These are phyloP conservation scores for Sesamia nonagrioides DNA, from an alignment of 1,140 invertebrate genomes.

Conservation along the genomic window DNA sequence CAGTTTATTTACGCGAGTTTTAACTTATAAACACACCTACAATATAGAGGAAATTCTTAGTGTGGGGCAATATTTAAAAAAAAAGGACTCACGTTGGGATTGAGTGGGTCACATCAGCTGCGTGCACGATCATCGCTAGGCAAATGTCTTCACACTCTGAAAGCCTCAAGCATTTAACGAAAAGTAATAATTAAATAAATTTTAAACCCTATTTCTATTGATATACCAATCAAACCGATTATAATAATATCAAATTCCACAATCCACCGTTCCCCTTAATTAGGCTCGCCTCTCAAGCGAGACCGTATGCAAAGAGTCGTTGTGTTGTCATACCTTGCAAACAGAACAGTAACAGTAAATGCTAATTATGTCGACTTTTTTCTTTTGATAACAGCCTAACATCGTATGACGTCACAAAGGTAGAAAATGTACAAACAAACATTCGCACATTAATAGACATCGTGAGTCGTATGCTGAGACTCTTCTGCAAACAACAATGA, in stretches of 20 bases:
- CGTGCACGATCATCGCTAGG: no score
- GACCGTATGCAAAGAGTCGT: constrained; percentile 14
- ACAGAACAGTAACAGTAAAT: constrained; percentile 12
- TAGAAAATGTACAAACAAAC: constrained; percentile 20
- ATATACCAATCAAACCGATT: no score
- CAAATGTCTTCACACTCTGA: no score
- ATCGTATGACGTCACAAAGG: constrained; percentile 18
- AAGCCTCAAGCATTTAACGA: no score
- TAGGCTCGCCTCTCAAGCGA: constrained; percentile 9
- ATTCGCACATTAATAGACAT: constrained; percentile 32
- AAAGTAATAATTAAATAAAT: no score
- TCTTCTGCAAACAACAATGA: constrained; percentile 52
- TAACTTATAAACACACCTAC: no score
- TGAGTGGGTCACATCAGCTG: no score
- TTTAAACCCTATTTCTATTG: no score
- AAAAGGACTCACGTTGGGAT: no score
- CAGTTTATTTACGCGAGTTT: no score
- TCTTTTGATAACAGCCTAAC: not conserved
- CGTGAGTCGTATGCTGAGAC: constrained; percentile 32
- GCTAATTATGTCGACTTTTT: constrained; percentile 26
- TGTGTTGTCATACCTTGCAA: constrained; percentile 14
- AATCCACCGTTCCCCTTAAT: constrained; percentile 6
- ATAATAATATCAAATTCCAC: constrained; percentile 7
- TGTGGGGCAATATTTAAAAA: no score
- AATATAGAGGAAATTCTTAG: no score